Base-by-base conservation (phyloP, 2,113 vertebrate species). In the Euleptes europaea region DNA sequence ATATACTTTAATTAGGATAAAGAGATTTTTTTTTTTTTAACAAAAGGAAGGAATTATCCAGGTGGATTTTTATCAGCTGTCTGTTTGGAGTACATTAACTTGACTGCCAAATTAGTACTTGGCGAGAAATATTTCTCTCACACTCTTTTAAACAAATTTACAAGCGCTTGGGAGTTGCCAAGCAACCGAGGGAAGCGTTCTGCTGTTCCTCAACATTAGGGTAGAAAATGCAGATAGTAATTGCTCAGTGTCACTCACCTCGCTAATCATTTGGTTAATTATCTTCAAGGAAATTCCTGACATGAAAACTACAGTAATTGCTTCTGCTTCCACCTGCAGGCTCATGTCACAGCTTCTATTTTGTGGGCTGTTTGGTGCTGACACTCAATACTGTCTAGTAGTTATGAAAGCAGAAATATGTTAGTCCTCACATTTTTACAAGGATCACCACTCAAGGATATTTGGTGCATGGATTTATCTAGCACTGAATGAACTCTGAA, bases 211-310 rank as follows among this genome's bases (percentile, higher is more conserved):
- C 83, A 81, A 66, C 47, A 67, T 65, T 51, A 69, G 5, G 23
- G 13, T 38, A 85, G 87, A 91, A 89, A 92, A 91, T 87, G 84
- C 90, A 76, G 60, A 85, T 82, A 47, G 26, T 87, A 92, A 94
- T 90, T 88, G 85, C 65, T 84, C 83, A 87, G 84, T 83, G 72
- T 51, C 83, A 78, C 86, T 90, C 84, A 90, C 70, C 78, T 92
- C 78, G 54, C 26, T 86, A 86, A 35, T 74, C 91, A 93, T 91
- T 76, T 90, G 69, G 66, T 11, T 86, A 89, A 91, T 88, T 87
- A 77, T 14, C 6, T 69, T 78, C 63, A 86, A 84, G 65, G 38
- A 92, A 93, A 94, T 89, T 90, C 63, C 78, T 88, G 69, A 23
- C 28, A 54, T 12, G 70, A 83, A 82, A 21, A 66, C 74, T 78